Evolutionary conservation across 2,797 vertebrate genomes (phyloP).

Genomic region (Valencia hispanica): DNA sequence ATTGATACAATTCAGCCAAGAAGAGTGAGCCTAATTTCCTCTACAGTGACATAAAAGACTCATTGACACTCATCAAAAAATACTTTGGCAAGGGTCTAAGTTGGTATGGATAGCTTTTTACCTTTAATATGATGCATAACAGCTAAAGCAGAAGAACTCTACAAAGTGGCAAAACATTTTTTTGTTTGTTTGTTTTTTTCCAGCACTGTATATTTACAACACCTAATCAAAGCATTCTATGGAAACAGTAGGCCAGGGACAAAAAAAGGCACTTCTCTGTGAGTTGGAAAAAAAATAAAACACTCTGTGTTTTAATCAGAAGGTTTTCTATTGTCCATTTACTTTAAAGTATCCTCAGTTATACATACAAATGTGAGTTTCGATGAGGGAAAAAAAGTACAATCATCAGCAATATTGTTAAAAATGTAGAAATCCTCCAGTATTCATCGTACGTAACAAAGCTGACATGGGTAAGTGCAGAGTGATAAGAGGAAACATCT

Average conservation of each 20-base stretch:
- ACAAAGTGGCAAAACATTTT: no score
- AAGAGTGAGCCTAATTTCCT: background rate
- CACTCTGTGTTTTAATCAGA: background rate
- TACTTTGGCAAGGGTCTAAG: background rate
- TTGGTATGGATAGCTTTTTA: background rate
- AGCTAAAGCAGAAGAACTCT: background rate
- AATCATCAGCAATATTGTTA: slow-evolving; percentile 42
- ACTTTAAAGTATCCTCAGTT: slow-evolving; percentile 56
- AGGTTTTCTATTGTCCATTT: slow-evolving; percentile 27
- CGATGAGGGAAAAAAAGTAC: slow-evolving; percentile 44
- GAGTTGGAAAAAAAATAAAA: background rate
- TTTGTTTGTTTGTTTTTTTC: background rate
- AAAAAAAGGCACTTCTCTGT: slow-evolving; percentile 3
- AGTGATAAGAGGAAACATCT: slow-evolving; percentile 28
- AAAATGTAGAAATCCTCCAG: slow-evolving; percentile 53
- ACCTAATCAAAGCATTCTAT: slow-evolving; percentile 45
- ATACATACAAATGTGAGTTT: slow-evolving; percentile 64
- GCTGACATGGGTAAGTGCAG: slow-evolving; percentile 24
- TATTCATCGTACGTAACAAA: slow-evolving; percentile 16
- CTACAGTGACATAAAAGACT: background rate
- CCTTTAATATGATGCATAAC: no score
- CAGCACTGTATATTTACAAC: no score
- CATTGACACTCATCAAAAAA: no score
- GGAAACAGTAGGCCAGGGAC: slow-evolving; percentile 42
- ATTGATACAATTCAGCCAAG: background rate